Base-by-base conservation (phyloP, 2,888 invertebrate genomes). In the Erpobdella octoculata region DNA sequence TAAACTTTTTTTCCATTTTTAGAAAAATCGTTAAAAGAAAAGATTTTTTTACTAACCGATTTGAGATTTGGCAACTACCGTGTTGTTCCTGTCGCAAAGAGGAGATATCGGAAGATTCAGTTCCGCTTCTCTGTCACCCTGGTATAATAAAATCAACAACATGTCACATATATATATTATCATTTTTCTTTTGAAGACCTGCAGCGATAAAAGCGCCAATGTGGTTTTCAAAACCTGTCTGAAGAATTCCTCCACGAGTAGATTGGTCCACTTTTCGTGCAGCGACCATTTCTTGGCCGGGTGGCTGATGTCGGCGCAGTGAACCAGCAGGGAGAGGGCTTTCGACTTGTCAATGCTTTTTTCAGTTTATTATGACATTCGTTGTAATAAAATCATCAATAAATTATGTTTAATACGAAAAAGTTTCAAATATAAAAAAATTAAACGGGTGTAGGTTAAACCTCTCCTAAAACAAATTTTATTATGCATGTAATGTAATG, bases 231-330 rank as follows among this genome's bases (percentile, higher is more conserved):
- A 5, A 37, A 83, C 84, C 85, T 93, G 93, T 41, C 90, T 87
- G 86, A 93, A 93, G 86, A 93, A 93, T 82, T 93, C 93, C 82
- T 93, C 93, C 67, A 93, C 86, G 38, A 93, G 87, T 74, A 89
- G 88, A 86, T 89, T 89, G 31, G 95, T 95, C 94, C 94, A 94
- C 79, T 89, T 88, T 87, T 90, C 79, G 79, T 88, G 88, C 31
- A 88, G 81, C 71, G 83, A 80, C 87, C 88, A 88, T 75, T 88
- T 87, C 85, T 95, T 94, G 71, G 92, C 90, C 31, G 94, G 93
- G 86, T 95, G 95, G 37, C 93, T 91, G 76, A 95, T 95, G 85
- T 96, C 95, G 84, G 93, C 92, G 84, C 92, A 93, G 83, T 95
- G 95, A 71, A 95, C 87, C 68, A 95, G 91, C 76, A 96, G 85